phyloP scores from a whole-genome alignment of 2,113 vertebrate genomes.

The Phylloscopus trochiloides region DNA sequence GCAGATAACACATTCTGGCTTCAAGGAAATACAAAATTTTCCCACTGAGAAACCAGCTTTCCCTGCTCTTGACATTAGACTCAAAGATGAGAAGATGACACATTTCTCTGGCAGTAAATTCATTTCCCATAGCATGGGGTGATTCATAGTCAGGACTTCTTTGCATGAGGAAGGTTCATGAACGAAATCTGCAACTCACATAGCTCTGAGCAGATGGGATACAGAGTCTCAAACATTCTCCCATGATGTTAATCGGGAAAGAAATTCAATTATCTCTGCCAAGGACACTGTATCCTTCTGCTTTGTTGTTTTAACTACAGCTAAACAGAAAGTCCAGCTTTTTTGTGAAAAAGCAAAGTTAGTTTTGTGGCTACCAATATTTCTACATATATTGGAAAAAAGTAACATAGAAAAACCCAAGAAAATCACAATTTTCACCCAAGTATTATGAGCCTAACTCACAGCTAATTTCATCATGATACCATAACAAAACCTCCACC shows the following conservation, averaged over 20 bases:
- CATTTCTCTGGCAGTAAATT: slow-evolving; percentile 8
- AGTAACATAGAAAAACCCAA: background rate
- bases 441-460: background rate
- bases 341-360: background rate
- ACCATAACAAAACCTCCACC: background rate
- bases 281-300: slow-evolving; percentile 4
- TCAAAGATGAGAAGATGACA: background rate
- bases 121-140: background rate
- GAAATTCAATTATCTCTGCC: background rate
- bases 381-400: background rate
- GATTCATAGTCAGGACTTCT: slow-evolving; percentile 37
- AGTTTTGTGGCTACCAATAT: background rate
- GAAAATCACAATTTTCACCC: background rate
- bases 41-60: background rate
- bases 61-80: background rate
- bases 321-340: background rate
- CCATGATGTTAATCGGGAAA: background rate
- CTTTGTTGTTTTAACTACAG: background rate
- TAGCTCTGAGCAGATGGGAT: slow-evolving; percentile 31
- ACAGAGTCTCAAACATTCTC: background rate
- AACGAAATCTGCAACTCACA: background rate
- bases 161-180: background rate
- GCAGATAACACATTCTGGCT: background rate
- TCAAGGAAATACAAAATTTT: background rate
- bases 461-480: background rate